A percentile compares a stretch with the other conserved stretches of the same genome.
Conservation (phyloP, 2,797 vertebrate species). For the Ctenopoma kingsleyae region DNA sequence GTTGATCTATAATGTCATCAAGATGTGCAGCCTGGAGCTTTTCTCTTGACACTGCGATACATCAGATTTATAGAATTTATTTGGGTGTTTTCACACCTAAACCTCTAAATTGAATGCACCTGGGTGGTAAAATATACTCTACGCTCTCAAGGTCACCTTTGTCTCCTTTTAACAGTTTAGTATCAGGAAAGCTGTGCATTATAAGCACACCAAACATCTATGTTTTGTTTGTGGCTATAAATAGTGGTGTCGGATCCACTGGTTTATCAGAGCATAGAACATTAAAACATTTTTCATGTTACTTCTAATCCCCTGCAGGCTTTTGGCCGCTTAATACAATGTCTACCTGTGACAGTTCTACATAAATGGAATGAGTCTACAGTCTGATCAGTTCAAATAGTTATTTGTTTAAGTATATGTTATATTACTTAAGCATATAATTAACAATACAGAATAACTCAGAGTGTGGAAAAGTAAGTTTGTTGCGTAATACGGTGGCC, state of each 20-base stretch:
- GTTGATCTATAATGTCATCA: slow-evolving; percentile 53
- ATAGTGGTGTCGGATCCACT: slow-evolving; percentile 1
- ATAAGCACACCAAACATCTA: not conserved
- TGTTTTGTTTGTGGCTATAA: slow-evolving; percentile 23
- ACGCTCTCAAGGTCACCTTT: slow-evolving; percentile 9
- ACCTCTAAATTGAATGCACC: slow-evolving; percentile 10
- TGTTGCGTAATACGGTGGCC: too few species aligned
- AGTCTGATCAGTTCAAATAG: not conserved
- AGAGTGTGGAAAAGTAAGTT: too few species aligned
- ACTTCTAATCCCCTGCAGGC: not conserved
- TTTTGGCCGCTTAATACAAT: not conserved
- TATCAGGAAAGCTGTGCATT: slow-evolving; percentile 2
- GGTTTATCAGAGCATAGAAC: not conserved
- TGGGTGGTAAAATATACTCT: slow-evolving; percentile 5
- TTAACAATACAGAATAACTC: too few species aligned
- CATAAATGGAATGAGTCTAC: not conserved
- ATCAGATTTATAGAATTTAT: slow-evolving; percentile 40
- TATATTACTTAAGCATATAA: not conserved
- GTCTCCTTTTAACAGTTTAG: not conserved
- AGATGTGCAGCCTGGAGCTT: slow-evolving; percentile 34
- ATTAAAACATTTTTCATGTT: not conserved
- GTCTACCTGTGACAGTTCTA: not conserved
- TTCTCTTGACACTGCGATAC: slow-evolving; percentile 20
- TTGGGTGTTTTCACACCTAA: slow-evolving; percentile 12
- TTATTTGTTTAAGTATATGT: slow-evolving; percentile 5